These are phyloP conservation scores for Chymomyza amoena DNA, from an alignment of 2,888 invertebrate genomes.

Conservation along the genomic window DNA sequence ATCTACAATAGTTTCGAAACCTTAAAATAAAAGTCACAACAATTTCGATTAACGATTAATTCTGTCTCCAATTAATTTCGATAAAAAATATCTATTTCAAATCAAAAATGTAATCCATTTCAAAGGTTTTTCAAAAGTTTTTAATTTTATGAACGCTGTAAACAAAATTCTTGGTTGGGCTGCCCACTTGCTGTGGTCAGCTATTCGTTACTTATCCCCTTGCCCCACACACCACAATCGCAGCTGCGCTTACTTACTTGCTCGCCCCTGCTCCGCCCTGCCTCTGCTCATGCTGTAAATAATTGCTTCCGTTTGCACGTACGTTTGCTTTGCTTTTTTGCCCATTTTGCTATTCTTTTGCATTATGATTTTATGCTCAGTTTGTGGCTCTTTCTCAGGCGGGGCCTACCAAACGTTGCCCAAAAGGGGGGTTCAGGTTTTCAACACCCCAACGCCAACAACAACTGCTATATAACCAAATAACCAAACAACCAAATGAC, in stretches of 20 bases:
- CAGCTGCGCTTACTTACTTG: conserved; percentile 6
- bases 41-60: too few relatives aligned
- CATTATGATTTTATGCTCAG: conserved; percentile 9
- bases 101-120: not conserved
- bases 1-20: too few relatives aligned
- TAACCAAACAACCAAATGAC: conserved; percentile 22
- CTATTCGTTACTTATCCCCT: not conserved
- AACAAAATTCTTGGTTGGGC: not conserved
- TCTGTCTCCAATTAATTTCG: too few relatives aligned
- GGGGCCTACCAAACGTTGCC: not conserved
- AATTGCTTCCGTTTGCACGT: conserved; percentile 71
- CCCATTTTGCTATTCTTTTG: conserved; percentile 24
- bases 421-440: not conserved
- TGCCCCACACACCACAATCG: too few relatives aligned
- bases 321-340: conserved; percentile 55
- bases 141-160: not conserved
- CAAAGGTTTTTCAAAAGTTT: not conserved
- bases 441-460: not conserved
- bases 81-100: too few relatives aligned
- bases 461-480: conserved; percentile 6
- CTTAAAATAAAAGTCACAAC: too few relatives aligned
- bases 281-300: conserved; percentile 58
- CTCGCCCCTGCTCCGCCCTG: not conserved
- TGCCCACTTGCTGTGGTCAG: not conserved
- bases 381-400: not conserved